Evolutionary conservation across 1,140 invertebrate genomes (phyloP), one percentile per base, ranked within the genome.

Genomic region (Teleogryllus occipitalis): DNA sequence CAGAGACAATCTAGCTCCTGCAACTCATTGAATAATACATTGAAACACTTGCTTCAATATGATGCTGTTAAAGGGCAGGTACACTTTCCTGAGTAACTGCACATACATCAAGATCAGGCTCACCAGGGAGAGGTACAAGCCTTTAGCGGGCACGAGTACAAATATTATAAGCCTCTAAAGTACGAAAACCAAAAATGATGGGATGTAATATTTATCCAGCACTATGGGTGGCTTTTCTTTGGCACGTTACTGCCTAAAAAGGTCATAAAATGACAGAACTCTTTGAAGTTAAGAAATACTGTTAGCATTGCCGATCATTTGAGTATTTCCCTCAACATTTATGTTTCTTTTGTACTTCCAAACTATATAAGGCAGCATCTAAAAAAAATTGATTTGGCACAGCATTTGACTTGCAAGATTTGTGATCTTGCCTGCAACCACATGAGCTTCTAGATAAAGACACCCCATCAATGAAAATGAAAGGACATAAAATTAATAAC

Each of bases 21-120:
- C 54, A 65, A 65, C 10, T 18, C 54, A 14, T 18, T 65, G 54
- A 65, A 65, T 65, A 65, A 65, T 65, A 65, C 54, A 65, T 65
- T 65, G 54, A 65, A 65, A 65, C 54, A 65, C 54, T 65, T 65
- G 15, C 15, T 18, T 73, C 21, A 18, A 73, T 73, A 21, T 73
- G 21, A 27, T 14, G 21, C 6, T 75, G 21, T 10, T 14, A 75
- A 27, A 21, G n/a, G 21, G 74, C 74, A 75, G 74, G 74, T 75
- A 75, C 74, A 75, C 74, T 75, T 75, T 75, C 74, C 74, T 75
- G 74, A 75, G 74, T 75, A 27, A 75, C 74, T 75, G 74, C 74
- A 21, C 46, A 75, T 65, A 14, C 54, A 14, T 18, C 54, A 14
- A 65, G 54, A 65, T 65, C 54, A 65, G 54, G 18, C 54, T 65